Base-by-base conservation (phyloP, 2,888 invertebrate species). In the Cybosia mesomella region DNA sequence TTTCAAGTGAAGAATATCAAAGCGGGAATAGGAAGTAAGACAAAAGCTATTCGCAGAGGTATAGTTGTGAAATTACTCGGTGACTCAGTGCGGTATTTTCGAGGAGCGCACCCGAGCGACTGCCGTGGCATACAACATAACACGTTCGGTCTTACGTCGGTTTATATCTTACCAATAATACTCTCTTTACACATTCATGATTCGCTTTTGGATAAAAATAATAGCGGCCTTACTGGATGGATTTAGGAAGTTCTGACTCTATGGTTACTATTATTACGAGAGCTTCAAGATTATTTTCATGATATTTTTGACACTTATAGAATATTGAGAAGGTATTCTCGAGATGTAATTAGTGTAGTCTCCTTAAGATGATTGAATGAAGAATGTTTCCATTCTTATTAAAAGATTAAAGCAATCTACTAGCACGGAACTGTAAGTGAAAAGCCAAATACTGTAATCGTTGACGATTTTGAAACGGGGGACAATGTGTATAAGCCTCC, bases 21-120 rank as follows among this genome's bases (percentile, higher is more conserved):
- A 83, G 81, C 83, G 83, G 87, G 87, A 91, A 89, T 92, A 94
- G 93, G 94, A 94, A 94, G 92, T 89, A 91, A 90, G 91, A 92
- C 89, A 90, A 89, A 90, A 92, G 90, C 89, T 89, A 93, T 94
- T 94, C 94, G 94, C 93, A 92, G 89, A 92, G 92, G 91, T 89
- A 89, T 87, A 87, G 91, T 90, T 91, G 92, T 92, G 91, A 93
- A 93, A 93, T 88, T 88, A 87, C 78, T 78, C 83, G 80, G 77
- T 94, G 94, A 94, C 86, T 95, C 94, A 95, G 81, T 76, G 75
- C 85, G 75, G 88, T 94, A 93, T 95, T 94, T 93, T 83, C 74
- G 90, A 84, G 79, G 82, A 85, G 83, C 79, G 83, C 83, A 80
- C 82, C 83, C 83, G 83, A 82, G 73, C 79, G 75, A 69, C 67